Evolutionary conservation across 2,797 vertebrate genomes (phyloP).

Genomic region (Liparis tanakae): DNA sequence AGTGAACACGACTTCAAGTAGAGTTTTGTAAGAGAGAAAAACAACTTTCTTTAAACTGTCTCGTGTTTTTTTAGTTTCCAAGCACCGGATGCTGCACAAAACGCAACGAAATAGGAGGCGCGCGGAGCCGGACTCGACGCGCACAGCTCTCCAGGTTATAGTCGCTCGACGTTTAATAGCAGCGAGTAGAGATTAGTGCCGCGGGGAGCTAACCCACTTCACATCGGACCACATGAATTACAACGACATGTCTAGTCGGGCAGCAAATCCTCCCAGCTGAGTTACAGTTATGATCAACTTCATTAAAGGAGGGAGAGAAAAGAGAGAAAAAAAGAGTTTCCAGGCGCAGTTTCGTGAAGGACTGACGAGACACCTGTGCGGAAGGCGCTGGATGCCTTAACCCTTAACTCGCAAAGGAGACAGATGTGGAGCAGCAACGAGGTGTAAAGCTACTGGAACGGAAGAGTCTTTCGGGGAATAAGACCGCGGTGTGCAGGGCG

Average conservation of each 20-base stretch:
- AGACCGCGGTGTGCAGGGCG: not conserved
- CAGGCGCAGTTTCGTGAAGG: constrained; percentile 61
- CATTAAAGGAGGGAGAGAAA: constrained; percentile 65
- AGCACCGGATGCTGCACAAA: not conserved
- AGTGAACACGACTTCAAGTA: not conserved
- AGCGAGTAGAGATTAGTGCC: constrained; percentile 71
- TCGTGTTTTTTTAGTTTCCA: not conserved
- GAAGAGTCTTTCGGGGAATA: not conserved
- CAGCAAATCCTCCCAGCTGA: constrained; percentile 68
- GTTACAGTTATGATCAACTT: constrained; percentile 76
- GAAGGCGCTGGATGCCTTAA: constrained; percentile 88
- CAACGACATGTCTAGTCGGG: constrained; percentile 70
- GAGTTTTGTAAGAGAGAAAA: not conserved
- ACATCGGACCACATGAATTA: constrained; percentile 69
- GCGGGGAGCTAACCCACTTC: constrained; percentile 84
- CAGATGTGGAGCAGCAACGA: not conserved
- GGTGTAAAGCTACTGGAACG: not conserved
- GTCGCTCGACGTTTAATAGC: constrained; percentile 68
- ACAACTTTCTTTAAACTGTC: not conserved
- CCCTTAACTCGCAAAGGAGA: constrained; percentile 83
- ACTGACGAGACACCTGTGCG: constrained; percentile 88
- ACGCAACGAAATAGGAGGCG: constrained; percentile 33
- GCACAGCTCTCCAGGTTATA: constrained; percentile 60
- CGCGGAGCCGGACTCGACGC: constrained; percentile 36
- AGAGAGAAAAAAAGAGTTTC: constrained; percentile 67